Evolutionary conservation across 1,140 invertebrate species (phyloP).

Genomic region (Cydia pomonella): DNA sequence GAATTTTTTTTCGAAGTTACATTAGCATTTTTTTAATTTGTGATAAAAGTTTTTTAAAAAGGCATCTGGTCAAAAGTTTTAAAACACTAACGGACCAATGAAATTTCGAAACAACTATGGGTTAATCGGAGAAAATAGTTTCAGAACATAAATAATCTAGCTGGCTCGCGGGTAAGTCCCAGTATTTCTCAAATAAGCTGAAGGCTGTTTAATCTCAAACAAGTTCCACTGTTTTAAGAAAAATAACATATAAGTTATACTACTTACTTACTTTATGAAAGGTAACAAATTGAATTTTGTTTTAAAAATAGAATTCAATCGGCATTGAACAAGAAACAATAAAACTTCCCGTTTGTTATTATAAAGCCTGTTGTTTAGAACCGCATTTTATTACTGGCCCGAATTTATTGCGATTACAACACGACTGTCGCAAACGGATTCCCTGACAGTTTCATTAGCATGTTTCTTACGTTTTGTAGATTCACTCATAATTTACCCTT

Average conservation of each 20-base stretch:
- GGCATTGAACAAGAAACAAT: slow-evolving; percentile 22
- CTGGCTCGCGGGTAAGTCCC: too few species aligned
- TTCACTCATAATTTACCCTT: slow-evolving; percentile 30
- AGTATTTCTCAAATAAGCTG: too few species aligned
- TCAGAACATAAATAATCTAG: background rate
- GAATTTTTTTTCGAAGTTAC: too few species aligned
- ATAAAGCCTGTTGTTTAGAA: slow-evolving; percentile 47
- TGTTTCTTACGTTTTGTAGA: slow-evolving; percentile 40
- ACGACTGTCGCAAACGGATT: slow-evolving; percentile 40
- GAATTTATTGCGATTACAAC: slow-evolving; percentile 49
- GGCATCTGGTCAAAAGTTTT: too few species aligned
- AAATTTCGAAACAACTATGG: too few species aligned
- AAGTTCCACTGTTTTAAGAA: background rate
- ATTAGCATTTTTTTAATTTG: too few species aligned
- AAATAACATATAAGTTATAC: background rate
- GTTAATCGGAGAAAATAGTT: background rate
- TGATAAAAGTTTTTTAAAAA: too few species aligned
- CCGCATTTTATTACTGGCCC: slow-evolving; percentile 42
- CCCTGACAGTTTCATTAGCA: slow-evolving; percentile 43
- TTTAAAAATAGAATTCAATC: background rate
- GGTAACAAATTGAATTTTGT: background rate
- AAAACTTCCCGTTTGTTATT: slow-evolving; percentile 43
- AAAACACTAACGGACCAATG: too few species aligned
- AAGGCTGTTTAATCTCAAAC: too few species aligned
- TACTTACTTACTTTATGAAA: background rate